Evolutionary conservation across 2,113 vertebrate species (phyloP).

Genomic region (Riparia riparia): DNA sequence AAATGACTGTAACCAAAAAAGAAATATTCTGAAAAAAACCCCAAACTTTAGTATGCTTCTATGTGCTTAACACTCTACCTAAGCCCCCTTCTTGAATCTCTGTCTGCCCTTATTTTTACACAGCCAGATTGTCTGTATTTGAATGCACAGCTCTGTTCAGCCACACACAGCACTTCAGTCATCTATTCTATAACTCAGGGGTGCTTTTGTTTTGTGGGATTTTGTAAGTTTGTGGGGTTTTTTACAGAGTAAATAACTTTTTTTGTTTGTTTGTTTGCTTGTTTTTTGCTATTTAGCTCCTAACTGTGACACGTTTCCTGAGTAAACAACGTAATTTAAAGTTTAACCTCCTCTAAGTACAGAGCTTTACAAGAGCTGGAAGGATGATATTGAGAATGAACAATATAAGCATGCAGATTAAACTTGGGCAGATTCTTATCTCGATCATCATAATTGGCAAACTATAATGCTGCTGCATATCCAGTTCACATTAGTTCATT

Average conservation of each 20-base stretch:
- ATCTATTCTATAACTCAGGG: not conserved
- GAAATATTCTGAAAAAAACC: not conserved
- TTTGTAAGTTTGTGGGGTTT: not conserved
- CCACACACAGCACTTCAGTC: not conserved
- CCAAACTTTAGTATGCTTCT: not conserved
- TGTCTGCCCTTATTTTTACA: not conserved
- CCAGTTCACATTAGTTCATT: not conserved
- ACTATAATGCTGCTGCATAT: not conserved
- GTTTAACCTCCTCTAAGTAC: not conserved
- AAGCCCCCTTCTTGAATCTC: not conserved
- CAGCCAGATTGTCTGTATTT: not conserved
- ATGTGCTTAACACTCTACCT: not conserved
- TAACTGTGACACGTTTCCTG: not conserved
- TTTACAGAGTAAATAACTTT: not conserved
- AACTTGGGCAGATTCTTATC: not conserved
- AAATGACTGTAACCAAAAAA: not conserved
- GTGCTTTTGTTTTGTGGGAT: not conserved
- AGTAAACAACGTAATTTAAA: not conserved
- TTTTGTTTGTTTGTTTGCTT: not conserved
- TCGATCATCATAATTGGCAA: not conserved
- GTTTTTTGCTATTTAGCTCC: not conserved
- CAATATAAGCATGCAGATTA: fast-evolving
- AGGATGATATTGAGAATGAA: not conserved
- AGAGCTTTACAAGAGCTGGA: not conserved
- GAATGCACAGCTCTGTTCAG: not conserved